Base-by-base conservation (phyloP, 1,140 invertebrate species). In the Heterodera schachtii region DNA sequence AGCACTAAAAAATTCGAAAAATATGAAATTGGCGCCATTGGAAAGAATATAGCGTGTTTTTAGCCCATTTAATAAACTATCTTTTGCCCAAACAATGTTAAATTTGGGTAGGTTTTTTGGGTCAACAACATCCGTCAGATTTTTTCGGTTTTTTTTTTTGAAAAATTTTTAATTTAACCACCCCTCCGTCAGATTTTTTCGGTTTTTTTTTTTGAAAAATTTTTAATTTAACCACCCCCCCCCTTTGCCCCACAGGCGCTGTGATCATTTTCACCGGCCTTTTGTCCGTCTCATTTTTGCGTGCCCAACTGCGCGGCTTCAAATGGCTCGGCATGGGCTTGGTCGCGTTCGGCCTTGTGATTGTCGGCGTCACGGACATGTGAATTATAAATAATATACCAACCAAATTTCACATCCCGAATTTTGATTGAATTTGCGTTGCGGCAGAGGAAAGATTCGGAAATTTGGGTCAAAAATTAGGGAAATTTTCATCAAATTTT, bases 251-350 rank as follows among this genome's bases (percentile, higher is more conserved):
- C 16, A 5, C 57, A 94, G 94, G 94, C 79, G 93, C 96, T 82
- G 94, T 97, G 0, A 96, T 98, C 81, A 92, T 98, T 9, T 98
- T 98, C 90, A 96, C 96, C 67, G 95, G 94, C 3, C 89, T 97
- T 11, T 91, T 97, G 0, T 97, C 96, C 43, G 93, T 95, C n/a
- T 94, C 93, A 47, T 97, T 97, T 90, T 91, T 98, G 3, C 82
- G 92, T 91, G 71, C 92, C 96, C 47, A 92, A 91, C 79, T 88
- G 84, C 19, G 92, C 92, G 83, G 93, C 2, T 86, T 86, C 79
- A 91, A 97, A 91, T 98, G 96, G 95, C 84, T 92, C 60, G 96
- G 95, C 49, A 97, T 97, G 81, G 88, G 91, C 44, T 91, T 94
- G 67, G 93, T 97, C 4, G 94, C 96, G 69, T 73, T 93, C 13